phyloP scores from a whole-genome alignment of 2,888 invertebrate species.

The Netelia melanura region DNA sequence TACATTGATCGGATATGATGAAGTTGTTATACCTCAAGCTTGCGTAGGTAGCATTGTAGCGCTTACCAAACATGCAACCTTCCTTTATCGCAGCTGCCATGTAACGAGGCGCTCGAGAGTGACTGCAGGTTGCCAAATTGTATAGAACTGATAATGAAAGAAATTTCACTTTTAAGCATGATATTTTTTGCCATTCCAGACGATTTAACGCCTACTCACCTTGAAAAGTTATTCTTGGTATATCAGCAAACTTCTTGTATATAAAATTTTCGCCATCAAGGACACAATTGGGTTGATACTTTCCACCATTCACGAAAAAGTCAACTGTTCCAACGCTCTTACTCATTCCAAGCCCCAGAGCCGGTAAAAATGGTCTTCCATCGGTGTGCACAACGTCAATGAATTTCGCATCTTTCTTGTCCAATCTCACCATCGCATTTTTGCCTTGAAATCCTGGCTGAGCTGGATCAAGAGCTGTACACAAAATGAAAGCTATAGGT shows the following conservation, averaged over 20 bases:
- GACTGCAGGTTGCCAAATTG: slow-evolving; percentile 75
- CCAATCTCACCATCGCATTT: slow-evolving; percentile 79
- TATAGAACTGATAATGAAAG: slow-evolving; percentile 69
- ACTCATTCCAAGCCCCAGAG: slow-evolving; percentile 80
- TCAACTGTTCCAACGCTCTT: slow-evolving; percentile 83
- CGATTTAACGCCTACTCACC: slow-evolving; percentile 68
- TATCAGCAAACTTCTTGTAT: slow-evolving; percentile 73
- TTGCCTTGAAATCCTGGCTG: slow-evolving; percentile 83
- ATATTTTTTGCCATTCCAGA: not conserved
- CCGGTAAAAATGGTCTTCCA: slow-evolving; percentile 78
- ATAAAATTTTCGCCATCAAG: slow-evolving; percentile 70
- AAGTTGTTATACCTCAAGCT: slow-evolving; percentile 60
- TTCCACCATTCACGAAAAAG: slow-evolving; percentile 85
- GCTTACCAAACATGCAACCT: slow-evolving; percentile 72
- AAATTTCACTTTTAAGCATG: not conserved
- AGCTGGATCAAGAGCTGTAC: slow-evolving; percentile 83
- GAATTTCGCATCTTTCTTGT: slow-evolving; percentile 81
- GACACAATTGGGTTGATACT: slow-evolving; percentile 84
- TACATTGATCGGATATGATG: slow-evolving; percentile 70
- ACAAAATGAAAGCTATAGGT: not conserved
- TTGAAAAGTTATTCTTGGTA: slow-evolving; percentile 76
- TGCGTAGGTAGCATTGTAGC: slow-evolving; percentile 65
- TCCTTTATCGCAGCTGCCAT: slow-evolving; percentile 73
- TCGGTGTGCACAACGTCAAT: slow-evolving; percentile 84
- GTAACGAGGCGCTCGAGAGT: slow-evolving; percentile 72